Percentiles rank a stretch among this genome's conserved stretches.
Conservation (phyloP, 2,113 vertebrate species). For the Arizona elegans region DNA sequence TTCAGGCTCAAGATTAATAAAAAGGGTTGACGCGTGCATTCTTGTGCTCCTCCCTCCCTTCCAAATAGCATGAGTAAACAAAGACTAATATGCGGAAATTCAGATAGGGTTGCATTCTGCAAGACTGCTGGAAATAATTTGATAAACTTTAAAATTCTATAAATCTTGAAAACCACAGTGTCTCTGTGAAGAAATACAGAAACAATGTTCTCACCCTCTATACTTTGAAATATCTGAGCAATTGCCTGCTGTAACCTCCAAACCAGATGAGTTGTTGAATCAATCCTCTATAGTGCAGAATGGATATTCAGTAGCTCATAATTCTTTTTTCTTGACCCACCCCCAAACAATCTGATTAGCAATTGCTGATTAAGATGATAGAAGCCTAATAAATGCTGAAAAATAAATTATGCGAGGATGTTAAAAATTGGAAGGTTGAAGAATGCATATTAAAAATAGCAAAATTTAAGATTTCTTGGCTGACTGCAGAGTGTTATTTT, state of each 20-base stretch:
- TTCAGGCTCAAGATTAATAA: background rate
- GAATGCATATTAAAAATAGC: background rate
- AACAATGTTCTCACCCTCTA: background rate
- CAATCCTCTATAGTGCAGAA: background rate
- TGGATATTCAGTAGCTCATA: background rate
- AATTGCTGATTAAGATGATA: background rate
- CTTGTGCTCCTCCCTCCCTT: background rate
- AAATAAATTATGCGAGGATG: background rate
- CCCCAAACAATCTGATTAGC: background rate
- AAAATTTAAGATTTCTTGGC: background rate
- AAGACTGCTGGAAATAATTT: background rate
- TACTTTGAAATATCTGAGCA: background rate
- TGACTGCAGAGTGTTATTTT: background rate
- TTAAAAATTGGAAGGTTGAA: background rate
- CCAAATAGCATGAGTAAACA: background rate
- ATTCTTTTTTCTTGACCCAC: background rate
- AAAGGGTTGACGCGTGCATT: background rate
- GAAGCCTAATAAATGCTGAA: background rate
- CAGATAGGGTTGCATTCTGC: background rate
- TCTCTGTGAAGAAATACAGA: background rate
- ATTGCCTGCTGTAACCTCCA: background rate
- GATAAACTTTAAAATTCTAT: background rate
- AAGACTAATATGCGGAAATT: background rate
- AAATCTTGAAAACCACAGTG: background rate
- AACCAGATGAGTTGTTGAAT: background rate